These are phyloP conservation scores for Cichladusa arquata DNA, from an alignment of 2,113 vertebrate species.

Conservation along the genomic window DNA sequence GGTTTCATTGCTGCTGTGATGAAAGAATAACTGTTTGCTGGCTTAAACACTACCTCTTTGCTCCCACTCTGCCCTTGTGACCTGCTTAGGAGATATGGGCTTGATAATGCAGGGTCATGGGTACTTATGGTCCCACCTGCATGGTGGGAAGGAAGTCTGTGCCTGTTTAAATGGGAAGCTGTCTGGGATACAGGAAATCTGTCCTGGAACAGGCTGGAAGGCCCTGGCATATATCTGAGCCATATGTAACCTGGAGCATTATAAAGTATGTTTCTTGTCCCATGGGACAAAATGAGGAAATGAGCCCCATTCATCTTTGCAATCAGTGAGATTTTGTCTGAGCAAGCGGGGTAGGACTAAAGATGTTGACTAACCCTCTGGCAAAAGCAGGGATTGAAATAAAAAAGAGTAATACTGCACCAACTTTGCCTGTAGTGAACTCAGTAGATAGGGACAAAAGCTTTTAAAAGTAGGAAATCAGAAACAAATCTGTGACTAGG, in stretches of 20 bases:
- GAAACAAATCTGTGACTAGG: not conserved
- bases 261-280: not conserved
- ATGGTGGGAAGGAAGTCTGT: not conserved
- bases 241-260: constrained; percentile 3
- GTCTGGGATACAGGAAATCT: constrained; percentile 39
- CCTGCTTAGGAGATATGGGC: not conserved
- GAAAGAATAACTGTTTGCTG: not conserved
- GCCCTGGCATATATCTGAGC: not conserved
- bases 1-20: not conserved
- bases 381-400: not conserved
- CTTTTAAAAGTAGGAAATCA: not conserved
- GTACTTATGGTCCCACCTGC: not conserved
- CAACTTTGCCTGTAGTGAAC: not conserved
- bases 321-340: not conserved
- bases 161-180: constrained; percentile 18
- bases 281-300: constrained; percentile 30
- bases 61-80: not conserved
- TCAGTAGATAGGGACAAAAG: not conserved
- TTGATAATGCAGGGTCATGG: not conserved
- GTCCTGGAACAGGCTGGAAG: constrained; percentile 3
- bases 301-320: constrained; percentile 7
- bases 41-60: not conserved
- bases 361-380: not conserved
- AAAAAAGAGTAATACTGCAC: not conserved
- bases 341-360: not conserved